A percentile compares a stretch with the other conserved stretches of the same genome.
Conservation (phyloP, 2,888 invertebrate species). For the Tiphia femorata region DNA sequence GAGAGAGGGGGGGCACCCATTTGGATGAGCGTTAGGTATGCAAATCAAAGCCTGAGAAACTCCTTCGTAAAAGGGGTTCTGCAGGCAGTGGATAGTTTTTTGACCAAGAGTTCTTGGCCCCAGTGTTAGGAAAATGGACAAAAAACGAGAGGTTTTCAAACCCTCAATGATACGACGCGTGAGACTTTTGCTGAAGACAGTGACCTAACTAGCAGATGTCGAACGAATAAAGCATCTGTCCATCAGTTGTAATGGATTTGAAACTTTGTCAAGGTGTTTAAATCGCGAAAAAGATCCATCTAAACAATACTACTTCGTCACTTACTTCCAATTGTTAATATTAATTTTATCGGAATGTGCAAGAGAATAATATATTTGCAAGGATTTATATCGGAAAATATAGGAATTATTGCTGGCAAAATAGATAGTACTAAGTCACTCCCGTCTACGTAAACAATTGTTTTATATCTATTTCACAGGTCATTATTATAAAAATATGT, state of each 20-base stretch:
- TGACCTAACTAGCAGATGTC: not conserved
- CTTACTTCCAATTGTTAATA: no score
- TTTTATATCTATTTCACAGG: slow-evolving; percentile 3
- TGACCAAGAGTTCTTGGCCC: slow-evolving; percentile 52
- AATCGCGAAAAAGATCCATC: no score
- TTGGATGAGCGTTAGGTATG: slow-evolving; percentile 36
- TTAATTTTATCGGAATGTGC: no score
- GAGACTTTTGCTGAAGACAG: slow-evolving; percentile 34
- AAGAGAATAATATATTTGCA: no score
- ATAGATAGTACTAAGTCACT: no score
- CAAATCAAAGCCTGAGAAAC: slow-evolving; percentile 48
- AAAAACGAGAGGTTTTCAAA: slow-evolving; percentile 38
- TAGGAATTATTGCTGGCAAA: not conserved
- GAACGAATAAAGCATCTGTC: not conserved
- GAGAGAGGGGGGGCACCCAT: slow-evolving; percentile 14
- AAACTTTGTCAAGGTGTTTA: no score
- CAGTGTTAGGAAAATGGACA: slow-evolving; percentile 51
- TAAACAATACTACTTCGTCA: no score
- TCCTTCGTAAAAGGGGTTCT: slow-evolving; percentile 42
- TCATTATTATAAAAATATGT: slow-evolving; percentile 23
- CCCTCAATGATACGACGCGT: slow-evolving; percentile 26
- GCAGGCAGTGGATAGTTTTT: slow-evolving; percentile 53
- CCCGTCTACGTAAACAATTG: no score
- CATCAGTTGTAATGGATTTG: not conserved
- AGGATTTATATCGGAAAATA: no score